Evolutionary conservation across 1,140 invertebrate species (phyloP), one percentile per base, ranked within the genome.

Genomic region (Achroia grisella): DNA sequence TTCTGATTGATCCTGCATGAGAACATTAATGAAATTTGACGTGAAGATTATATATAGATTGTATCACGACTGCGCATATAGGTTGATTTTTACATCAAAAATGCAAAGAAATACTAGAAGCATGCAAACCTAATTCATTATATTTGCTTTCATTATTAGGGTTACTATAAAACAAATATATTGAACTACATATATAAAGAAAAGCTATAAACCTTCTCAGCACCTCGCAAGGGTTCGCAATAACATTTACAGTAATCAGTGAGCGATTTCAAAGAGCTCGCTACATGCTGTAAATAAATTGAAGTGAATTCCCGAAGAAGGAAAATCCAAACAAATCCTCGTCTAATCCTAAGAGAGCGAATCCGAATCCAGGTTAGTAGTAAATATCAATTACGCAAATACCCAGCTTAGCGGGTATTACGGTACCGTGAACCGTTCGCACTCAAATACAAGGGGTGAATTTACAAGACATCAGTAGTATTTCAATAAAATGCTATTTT

Each of bases 301-400:
- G 60, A 61, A 71, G 66, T 62, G 60, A 73, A 66, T 66, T 67
- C 69, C 60, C 64, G 46, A 62, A 64, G 61, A 57, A 66, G 54
- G 62, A 49, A 67, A 71, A 77, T 75, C 72, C 69, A 43, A 65
- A 74, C 70, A 79, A 77, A 80, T 79, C 68, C 62, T 55, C 52
- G 43, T 59, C 64, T 80, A 79, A 80, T 80, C 71, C 74, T 53
- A 57, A 46, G 48, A 64, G 62, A 75, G 68, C 69, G 67, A 57
- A 70, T 62, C 62, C 55, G 66, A 66, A 77, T 83, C 71, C 75
- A 77, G 77, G 77, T 81, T 81, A 83, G 71, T 74, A 66, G 79
- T 83, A 83, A 83, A 83, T 83, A 83, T 83, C 79, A 80, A 83
- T 83, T 83, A 83, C 76, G 65, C 66, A 77, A 81, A 81, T 71